Conservation (phyloP, 2,888 invertebrate species). For the Pammene aurita region DNA sequence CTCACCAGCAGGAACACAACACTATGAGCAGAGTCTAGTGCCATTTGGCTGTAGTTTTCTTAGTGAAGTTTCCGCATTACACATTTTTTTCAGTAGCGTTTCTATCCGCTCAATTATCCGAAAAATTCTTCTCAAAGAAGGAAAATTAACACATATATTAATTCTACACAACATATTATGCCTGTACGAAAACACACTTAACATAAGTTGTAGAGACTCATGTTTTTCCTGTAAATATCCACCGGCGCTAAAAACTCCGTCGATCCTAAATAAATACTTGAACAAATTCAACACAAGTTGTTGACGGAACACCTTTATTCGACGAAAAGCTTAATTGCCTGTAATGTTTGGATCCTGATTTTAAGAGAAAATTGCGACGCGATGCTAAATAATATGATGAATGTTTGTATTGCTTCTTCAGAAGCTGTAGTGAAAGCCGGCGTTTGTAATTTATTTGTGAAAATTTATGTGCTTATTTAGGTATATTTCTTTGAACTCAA, state of each 20-base stretch:
- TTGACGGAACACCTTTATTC: constrained; percentile 39
- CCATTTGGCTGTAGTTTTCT: too few relatives aligned
- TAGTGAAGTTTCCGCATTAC: too few relatives aligned
- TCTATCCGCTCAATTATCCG: too few relatives aligned
- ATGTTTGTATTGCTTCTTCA: constrained; percentile 20
- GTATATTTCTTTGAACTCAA: too few relatives aligned
- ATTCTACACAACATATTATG: not conserved
- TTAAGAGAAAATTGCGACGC: constrained; percentile 15
- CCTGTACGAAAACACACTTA: not conserved
- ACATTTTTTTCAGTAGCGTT: too few relatives aligned
- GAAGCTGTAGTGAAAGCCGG: constrained; percentile 22
- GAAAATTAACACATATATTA: too few relatives aligned
- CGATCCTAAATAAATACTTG: constrained; percentile 23
- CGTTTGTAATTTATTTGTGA: constrained; percentile 2
- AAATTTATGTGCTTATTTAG: not conserved
- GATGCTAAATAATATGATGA: constrained; percentile 18
- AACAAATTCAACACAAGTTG: constrained; percentile 17
- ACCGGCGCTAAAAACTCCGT: constrained; percentile 6
- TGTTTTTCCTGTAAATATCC: constrained; percentile 9
- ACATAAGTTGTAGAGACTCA: not conserved
- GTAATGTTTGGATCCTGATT: constrained; percentile 25
- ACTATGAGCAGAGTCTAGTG: too few relatives aligned
- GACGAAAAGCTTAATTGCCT: constrained; percentile 29
- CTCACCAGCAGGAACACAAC: too few relatives aligned
- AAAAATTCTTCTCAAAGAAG: too few relatives aligned